Percentiles rank a stretch among this genome's conserved stretches.
These are phyloP conservation scores for Gortyna flavago DNA, from an alignment of 2,888 invertebrate genomes.

Conservation along the genomic window DNA sequence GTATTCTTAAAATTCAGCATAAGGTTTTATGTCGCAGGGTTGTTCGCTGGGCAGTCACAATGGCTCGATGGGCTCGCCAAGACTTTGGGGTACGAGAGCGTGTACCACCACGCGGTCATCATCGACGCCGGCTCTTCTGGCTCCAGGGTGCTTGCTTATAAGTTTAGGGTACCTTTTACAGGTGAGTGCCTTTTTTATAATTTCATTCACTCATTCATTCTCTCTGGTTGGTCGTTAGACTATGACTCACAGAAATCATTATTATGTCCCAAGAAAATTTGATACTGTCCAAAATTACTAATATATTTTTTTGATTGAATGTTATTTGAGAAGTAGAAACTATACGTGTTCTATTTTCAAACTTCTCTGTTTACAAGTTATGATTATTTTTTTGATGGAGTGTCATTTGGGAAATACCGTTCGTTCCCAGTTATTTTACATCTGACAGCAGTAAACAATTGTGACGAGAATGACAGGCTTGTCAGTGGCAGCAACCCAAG, in stretches of 20 bases:
- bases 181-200: constrained; percentile 80
- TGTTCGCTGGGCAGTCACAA: constrained; percentile 90
- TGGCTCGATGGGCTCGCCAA: constrained; percentile 93
- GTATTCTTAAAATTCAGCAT: constrained; percentile 36
- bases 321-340: not conserved
- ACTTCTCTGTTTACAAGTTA: not conserved
- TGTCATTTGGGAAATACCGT: not conserved
- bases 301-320: no score
- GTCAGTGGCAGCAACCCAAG: no score
- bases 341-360: not conserved
- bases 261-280: not conserved
- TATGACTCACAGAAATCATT: not conserved
- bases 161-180: constrained; percentile 94
- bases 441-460: no score
- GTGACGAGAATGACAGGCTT: not conserved
- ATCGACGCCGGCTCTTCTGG: constrained; percentile 99
- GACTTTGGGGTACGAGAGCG: constrained; percentile 91
- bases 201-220: not conserved
- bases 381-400: not conserved
- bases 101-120: constrained; percentile 94
- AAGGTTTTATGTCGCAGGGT: constrained; percentile 76
- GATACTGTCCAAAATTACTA: not conserved
- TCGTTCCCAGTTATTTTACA: no score
- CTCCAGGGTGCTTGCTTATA: constrained; percentile 95
- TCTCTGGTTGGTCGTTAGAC: not conserved